Evolutionary conservation across 53 echinoderm and acorn worm genomes (phyloP).

Genomic region (Henricia sp.): DNA sequence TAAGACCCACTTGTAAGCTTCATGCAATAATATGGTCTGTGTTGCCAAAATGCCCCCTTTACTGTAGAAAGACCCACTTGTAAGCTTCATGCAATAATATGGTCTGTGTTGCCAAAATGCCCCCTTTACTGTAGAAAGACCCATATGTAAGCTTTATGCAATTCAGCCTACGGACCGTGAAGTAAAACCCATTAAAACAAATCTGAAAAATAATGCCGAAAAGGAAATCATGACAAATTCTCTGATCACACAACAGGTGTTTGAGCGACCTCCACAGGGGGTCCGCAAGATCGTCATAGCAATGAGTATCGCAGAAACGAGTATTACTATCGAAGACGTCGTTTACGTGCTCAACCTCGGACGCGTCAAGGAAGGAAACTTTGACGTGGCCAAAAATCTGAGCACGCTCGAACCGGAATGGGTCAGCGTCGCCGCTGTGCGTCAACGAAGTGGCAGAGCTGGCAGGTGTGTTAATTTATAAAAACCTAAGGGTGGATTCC

Average conservation of each 20-base stretch:
- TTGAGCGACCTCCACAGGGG: slow-evolving; percentile 84
- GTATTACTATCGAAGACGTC: slow-evolving; percentile 97
- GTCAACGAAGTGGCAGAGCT: slow-evolving; percentile 87
- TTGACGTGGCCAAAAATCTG: slow-evolving; percentile 87
- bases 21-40: too few species aligned
- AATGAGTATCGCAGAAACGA: slow-evolving; percentile 98
- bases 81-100: too few species aligned
- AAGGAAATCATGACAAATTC: neutral
- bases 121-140: too few species aligned
- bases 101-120: too few species aligned
- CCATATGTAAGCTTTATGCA: too few species aligned
- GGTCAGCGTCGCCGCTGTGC: slow-evolving; percentile 87
- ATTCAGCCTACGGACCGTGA: too few species aligned
- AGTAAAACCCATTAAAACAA: too few species aligned
- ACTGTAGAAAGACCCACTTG: too few species aligned
- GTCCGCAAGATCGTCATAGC: slow-evolving; percentile 96
- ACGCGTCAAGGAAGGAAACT: slow-evolving; percentile 84
- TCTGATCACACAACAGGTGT: slow-evolving; percentile 68
- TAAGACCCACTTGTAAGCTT: too few species aligned
- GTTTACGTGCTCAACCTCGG: slow-evolving; percentile 93
- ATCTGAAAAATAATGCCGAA: too few species aligned
- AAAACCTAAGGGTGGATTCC: neutral
- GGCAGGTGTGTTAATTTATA: slow-evolving; percentile 69
- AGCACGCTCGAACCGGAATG: slow-evolving; percentile 93
- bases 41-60: too few species aligned